Evolutionary conservation across 2,797 vertebrate species (phyloP).

Genomic region (Momotus momota): DNA sequence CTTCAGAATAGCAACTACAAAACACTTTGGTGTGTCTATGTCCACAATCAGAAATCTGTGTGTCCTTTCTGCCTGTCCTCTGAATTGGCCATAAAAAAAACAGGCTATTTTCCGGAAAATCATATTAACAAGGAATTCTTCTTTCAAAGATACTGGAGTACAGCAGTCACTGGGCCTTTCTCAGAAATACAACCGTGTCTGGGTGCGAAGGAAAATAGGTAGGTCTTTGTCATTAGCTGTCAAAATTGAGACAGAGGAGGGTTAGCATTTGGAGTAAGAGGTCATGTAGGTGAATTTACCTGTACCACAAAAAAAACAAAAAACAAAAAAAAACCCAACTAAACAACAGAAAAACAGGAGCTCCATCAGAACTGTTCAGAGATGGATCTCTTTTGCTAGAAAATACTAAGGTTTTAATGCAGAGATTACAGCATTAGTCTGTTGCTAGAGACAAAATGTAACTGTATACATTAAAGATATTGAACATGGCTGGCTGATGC

Average conservation of each 20-base stretch:
- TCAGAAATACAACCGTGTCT: background rate
- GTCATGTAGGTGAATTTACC: background rate
- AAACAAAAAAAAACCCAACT: background rate
- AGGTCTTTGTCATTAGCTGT: background rate
- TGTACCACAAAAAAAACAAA: background rate
- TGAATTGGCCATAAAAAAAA: background rate
- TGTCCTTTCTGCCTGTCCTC: background rate
- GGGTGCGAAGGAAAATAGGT: background rate
- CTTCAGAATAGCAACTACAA: background rate
- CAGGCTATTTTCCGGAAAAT: background rate
- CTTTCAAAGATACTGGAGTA: background rate
- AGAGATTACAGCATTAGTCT: background rate
- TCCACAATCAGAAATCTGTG: background rate
- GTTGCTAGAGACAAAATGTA: constrained; percentile 38
- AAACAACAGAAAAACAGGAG: background rate
- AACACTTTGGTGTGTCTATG: background rate
- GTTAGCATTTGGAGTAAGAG: background rate
- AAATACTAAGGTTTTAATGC: constrained; percentile 1
- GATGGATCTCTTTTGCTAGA: background rate
- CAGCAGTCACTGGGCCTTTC: background rate
- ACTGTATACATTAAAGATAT: constrained; percentile 35
- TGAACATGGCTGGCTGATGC: constrained; percentile 35
- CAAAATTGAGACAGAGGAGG: background rate
- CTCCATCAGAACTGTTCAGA: background rate
- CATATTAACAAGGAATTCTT: background rate